Base-by-base conservation (phyloP, 2,113 vertebrate genomes). In the Oncorhynchus mykiss region DNA sequence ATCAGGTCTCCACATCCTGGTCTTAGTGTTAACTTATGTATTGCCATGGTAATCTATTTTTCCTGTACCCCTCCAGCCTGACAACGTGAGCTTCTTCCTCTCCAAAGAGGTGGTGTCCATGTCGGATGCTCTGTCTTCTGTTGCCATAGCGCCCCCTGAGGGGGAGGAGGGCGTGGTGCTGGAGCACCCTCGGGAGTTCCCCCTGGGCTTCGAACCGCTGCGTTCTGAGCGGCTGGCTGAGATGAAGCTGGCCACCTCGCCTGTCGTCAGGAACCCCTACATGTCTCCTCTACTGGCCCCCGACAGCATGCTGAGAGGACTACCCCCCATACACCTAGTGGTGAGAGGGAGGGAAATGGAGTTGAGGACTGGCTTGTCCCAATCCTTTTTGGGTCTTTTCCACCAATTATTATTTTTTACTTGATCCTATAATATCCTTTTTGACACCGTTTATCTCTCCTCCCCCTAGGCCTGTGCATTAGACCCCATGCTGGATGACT, bases 401-500 rank as follows among this genome's bases (percentile, higher is more conserved):
- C 78, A 75, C 67, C 73, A 82, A 81, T 88, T 90, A 34, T 34
- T 69, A 34, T 34, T 7, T 34, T 34, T 75, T 67, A 80, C 78
- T 77, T 76, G 83, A 27, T 39, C 66, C 3, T 8, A 18, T 68
- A 29, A 29, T 2, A 34, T 31, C 6, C 31, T 62, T 13, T 11
- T 69, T 27, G 25, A 2, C 18, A 24, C 24, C 31, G 16, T 45
- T 84, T 6, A 16, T 51, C 65, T n/a, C 51, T 9, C 25, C 31
- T 0, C 66, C 7, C 22, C 45, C 59, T 24, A 97, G 96, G 96
- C 96, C 0, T 97, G 96, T 24, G 95, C 95, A 1, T 86, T 97
- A 78, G 96, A 97, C 90, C 96, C 96, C 64, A 96, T 97, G 92
- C 88, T 97, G 84, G 96, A 97, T 2, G 96, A 97, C 90, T 96